Percentiles rank a stretch among this genome's conserved stretches.
Conservation (phyloP, 2,888 invertebrate genomes). For the Onthophagus sagittarius region DNA sequence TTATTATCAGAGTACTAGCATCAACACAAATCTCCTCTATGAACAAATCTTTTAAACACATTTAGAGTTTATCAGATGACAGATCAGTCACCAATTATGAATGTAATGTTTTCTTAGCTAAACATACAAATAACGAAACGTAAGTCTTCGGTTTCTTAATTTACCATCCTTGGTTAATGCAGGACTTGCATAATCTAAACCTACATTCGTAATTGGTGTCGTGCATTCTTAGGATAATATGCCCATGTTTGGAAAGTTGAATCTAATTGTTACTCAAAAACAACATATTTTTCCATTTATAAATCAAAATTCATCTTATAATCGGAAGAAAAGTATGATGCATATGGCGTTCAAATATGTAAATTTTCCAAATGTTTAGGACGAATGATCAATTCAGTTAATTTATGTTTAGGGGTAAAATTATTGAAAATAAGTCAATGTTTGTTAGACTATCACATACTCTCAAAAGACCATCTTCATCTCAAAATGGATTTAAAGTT, state of each 20-base stretch:
- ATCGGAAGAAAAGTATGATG: slow-evolving; percentile 19
- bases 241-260: slow-evolving; percentile 18
- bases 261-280: too few relatives aligned
- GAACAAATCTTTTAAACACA: too few relatives aligned
- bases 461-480: slow-evolving; percentile 22
- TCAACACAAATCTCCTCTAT: too few relatives aligned
- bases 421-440: slow-evolving; percentile 17
- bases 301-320: too few relatives aligned
- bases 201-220: slow-evolving; percentile 30
- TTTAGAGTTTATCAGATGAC: too few relatives aligned
- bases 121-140: slow-evolving; percentile 29
- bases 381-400: neutral
- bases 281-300: too few relatives aligned
- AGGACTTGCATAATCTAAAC: slow-evolving; percentile 34
- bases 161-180: too few relatives aligned
- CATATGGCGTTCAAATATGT: too few relatives aligned
- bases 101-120: slow-evolving; percentile 31
- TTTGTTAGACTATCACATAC: slow-evolving; percentile 17
- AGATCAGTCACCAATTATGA: slow-evolving; percentile 22
- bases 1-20: too few relatives aligned
- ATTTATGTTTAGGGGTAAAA: slow-evolving; percentile 13
- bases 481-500: slow-evolving; percentile 25
- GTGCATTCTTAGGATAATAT: too few relatives aligned
- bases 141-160: slow-evolving; percentile 21
- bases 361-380: too few relatives aligned